Percentiles rank a stretch among this genome's conserved stretches.
These are phyloP conservation scores for Diplosoma virens DNA, from an alignment of 23 tunicate genomes.

Conservation along the genomic window DNA sequence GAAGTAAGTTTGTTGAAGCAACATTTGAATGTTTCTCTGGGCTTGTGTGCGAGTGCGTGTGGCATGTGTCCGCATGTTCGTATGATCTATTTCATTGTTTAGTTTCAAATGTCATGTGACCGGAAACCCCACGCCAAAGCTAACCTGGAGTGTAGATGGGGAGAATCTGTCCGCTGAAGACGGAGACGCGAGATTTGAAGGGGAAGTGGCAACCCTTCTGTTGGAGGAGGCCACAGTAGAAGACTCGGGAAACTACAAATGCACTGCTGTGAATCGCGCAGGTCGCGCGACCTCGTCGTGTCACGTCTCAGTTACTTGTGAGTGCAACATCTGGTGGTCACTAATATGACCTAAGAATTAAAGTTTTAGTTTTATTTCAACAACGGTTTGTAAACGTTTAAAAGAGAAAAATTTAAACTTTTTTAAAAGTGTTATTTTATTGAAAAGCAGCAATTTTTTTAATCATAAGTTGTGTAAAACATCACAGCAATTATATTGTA, in stretches of 20 bases:
- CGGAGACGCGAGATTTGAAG: conserved; percentile 57
- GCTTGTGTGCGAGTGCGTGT: too few species aligned
- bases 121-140: conserved; percentile 45
- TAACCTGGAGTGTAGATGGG: conserved; percentile 77
- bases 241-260: conserved; percentile 71
- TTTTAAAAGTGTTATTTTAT: too few species aligned
- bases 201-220: conserved; percentile 73
- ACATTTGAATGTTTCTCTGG: too few species aligned
- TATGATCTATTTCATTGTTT: background rate
- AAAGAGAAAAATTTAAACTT: too few species aligned
- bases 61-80: too few species aligned
- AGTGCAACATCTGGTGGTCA: background rate
- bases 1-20: conserved; percentile 34
- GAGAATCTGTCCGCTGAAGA: conserved; percentile 59
- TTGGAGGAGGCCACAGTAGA: conserved; percentile 85
- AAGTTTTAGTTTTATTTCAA: too few species aligned
- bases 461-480: too few species aligned
- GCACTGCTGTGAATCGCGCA: conserved; percentile 51
- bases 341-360: too few species aligned
- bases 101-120: conserved; percentile 64
- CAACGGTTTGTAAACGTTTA: too few species aligned
- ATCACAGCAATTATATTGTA: too few species aligned
- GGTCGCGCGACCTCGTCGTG: conserved; percentile 51
- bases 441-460: too few species aligned
- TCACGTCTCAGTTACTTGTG: conserved; percentile 68